A percentile compares a stretch with the other conserved stretches of the same genome.
Conservation (phyloP, 1,140 invertebrate species). For the Camponotus floridanus region DNA sequence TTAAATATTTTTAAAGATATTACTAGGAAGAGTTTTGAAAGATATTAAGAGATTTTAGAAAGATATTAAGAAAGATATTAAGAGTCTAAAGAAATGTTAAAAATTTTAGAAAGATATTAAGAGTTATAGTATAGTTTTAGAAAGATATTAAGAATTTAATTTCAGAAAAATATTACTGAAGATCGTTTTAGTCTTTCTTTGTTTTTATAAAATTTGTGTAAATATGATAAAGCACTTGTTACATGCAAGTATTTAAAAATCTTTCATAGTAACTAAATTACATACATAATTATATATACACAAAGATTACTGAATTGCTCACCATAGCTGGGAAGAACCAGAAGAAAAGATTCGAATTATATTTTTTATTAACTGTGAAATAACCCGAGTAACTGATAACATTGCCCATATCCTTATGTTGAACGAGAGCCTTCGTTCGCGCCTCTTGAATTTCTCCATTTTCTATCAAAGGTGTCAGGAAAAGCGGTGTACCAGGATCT, state of each 20-base stretch:
- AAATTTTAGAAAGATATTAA: no score
- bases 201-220: no score
- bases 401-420: conserved; percentile 80
- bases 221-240: background rate
- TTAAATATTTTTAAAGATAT: no score
- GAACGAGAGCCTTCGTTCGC: conserved; percentile 82
- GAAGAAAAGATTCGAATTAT: conserved; percentile 94
- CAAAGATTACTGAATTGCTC: conserved; percentile 38
- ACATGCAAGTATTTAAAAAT: background rate
- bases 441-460: conserved; percentile 87
- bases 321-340: conserved; percentile 94
- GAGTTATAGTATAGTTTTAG: no score
- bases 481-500: conserved; percentile 88
- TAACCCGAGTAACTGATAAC: conserved; percentile 89
- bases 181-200: no score
- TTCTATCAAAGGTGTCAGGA: conserved; percentile 89
- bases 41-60: no score
- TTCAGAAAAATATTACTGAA: no score
- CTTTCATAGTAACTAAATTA: background rate
- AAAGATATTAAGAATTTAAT: no score
- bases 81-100: no score
- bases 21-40: no score
- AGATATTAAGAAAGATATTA: no score
- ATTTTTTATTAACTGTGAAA: conserved; percentile 91
- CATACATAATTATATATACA: background rate